phyloP scores from a whole-genome alignment of 1,140 invertebrate genomes.

The Battus philenor region DNA sequence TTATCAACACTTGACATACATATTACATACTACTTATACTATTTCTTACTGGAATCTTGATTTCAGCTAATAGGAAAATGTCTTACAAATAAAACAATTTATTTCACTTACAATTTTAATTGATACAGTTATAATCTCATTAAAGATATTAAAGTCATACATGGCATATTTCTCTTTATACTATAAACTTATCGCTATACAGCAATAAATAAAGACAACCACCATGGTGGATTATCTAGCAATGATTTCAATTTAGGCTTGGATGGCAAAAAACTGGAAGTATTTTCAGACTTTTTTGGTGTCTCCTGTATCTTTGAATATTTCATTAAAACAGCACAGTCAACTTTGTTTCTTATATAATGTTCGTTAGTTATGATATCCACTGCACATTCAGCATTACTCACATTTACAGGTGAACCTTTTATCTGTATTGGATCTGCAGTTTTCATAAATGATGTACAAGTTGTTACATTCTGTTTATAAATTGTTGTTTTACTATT shows the following conservation, averaged over 20 bases:
- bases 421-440: conserved; percentile 46
- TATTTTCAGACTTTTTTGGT: conserved; percentile 32
- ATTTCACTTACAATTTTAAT: too few species aligned
- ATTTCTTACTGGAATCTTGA: too few species aligned
- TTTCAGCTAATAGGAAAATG: too few species aligned
- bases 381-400: conserved; percentile 48
- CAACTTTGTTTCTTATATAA: conserved; percentile 35
- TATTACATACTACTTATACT: too few species aligned
- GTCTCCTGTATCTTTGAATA: conserved; percentile 57
- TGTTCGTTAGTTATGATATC: conserved; percentile 44
- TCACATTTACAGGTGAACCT: conserved; percentile 35
- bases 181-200: too few species aligned
- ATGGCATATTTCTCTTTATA: too few species aligned
- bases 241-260: conserved; percentile 50
- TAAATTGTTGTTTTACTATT: neutral
- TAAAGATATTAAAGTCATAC: too few species aligned
- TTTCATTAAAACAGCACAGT: conserved; percentile 44
- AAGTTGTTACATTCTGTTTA: conserved; percentile 24
- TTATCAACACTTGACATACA: too few species aligned
- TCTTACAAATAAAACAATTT: too few species aligned
- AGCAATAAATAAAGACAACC: conserved; percentile 58
- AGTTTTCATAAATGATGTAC: conserved; percentile 19
- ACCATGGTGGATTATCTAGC: conserved; percentile 57
- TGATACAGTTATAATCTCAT: too few species aligned
- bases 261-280: conserved; percentile 37